Percentiles rank a stretch among this genome's conserved stretches.
Conservation (phyloP, 2,888 invertebrate species). For the Magallana nippona region DNA sequence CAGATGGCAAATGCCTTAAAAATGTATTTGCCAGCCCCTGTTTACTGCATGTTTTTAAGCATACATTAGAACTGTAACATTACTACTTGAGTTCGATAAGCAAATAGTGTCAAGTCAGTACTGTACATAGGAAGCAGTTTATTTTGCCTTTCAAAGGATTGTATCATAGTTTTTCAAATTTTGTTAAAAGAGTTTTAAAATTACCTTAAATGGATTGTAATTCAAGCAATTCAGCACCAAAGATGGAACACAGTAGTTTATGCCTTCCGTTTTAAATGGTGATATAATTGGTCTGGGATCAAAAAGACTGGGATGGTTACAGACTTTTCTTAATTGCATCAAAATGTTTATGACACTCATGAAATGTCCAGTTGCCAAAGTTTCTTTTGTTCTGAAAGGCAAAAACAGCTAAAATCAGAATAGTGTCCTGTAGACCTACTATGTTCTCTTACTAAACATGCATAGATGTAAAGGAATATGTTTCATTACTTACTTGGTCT, state of each 20-base stretch:
- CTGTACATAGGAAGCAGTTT: too few species aligned
- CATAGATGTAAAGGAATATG: too few species aligned
- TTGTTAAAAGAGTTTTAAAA: conserved; percentile 12
- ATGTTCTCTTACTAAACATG: too few species aligned
- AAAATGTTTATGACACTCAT: conserved; percentile 98
- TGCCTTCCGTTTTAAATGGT: conserved; percentile 88
- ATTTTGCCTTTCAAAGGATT: too few species aligned
- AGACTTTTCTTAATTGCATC: conserved; percentile 99
- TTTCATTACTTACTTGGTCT: conserved; percentile 85
- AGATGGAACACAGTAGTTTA: conserved; percentile 84
- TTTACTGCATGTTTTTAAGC: too few species aligned
- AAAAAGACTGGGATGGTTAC: conserved; percentile 89
- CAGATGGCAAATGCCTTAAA: too few species aligned
- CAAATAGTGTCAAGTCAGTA: too few species aligned
- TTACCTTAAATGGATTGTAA: conserved; percentile 88
- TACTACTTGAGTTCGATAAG: too few species aligned
- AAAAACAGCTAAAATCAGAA: neutral
- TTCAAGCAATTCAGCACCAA: conserved; percentile 86
- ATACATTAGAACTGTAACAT: too few species aligned
- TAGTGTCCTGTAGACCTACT: neutral
- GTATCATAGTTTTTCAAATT: too few species aligned
- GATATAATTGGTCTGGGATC: conserved; percentile 97
- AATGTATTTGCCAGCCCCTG: too few species aligned
- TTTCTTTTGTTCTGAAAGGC: conserved; percentile 90
- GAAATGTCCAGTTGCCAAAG: conserved; percentile 93